A percentile compares a stretch with the other conserved stretches of the same genome.
Conservation (phyloP, 2,888 invertebrate genomes). For the Phortica magna region DNA sequence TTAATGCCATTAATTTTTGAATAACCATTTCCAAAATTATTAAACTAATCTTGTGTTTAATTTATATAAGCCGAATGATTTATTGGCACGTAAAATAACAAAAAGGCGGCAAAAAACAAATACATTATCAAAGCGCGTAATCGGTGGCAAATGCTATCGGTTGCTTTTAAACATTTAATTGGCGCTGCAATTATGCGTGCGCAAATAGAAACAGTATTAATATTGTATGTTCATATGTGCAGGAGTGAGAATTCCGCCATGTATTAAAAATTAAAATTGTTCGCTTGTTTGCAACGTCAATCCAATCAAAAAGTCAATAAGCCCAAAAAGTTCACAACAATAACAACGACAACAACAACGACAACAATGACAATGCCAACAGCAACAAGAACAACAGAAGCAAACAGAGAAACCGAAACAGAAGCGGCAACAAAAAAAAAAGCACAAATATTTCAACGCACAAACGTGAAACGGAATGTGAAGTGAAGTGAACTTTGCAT, state of each 20-base stretch:
- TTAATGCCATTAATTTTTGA: background rate
- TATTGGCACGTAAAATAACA: background rate
- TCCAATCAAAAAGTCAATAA: background rate
- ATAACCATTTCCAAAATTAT: background rate
- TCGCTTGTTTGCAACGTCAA: background rate
- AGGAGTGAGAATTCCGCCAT: background rate
- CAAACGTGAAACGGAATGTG: background rate
- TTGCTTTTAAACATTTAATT: background rate
- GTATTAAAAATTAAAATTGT: background rate
- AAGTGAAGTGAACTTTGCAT: slow-evolving; percentile 18
- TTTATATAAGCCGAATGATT: background rate
- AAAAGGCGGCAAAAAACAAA: background rate
- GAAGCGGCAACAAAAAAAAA: background rate
- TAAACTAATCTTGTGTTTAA: background rate
- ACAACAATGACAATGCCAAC: background rate
- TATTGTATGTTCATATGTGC: background rate
- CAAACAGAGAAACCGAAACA: background rate
- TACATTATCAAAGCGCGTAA: background rate
- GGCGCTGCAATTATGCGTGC: background rate
- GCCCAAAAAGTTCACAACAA: background rate
- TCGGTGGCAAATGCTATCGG: background rate
- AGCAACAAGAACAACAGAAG: background rate
- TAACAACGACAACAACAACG: background rate
- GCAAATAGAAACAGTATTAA: background rate
- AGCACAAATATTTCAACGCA: slow-evolving; percentile 14